phyloP scores from a whole-genome alignment of 2,888 invertebrate species.

The Xanthorhoe designata region DNA sequence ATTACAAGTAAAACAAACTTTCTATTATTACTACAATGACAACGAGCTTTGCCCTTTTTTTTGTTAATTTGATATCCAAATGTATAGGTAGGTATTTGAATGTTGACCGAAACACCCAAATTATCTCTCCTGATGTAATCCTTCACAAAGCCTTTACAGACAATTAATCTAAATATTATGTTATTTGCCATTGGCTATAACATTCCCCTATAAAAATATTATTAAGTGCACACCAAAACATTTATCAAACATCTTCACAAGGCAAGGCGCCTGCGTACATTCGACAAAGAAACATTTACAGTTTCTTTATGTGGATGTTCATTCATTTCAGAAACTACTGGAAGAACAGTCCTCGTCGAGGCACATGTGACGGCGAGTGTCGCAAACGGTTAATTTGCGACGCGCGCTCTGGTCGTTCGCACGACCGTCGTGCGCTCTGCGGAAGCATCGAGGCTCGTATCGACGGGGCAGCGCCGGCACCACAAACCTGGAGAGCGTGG shows the following conservation, averaged over 20 bases:
- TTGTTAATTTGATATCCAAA: background rate
- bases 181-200: background rate
- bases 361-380: constrained; percentile 93
- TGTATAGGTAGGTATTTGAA: too few species aligned
- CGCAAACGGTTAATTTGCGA: constrained; percentile 94
- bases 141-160: too few species aligned
- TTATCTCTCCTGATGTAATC: background rate
- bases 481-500: constrained; percentile 94
- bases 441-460: constrained; percentile 93
- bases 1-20: constrained; percentile 89
- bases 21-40: background rate
- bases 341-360: constrained; percentile 94
- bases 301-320: background rate
- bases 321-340: constrained; percentile 90
- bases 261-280: background rate
- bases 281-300: background rate
- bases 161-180: constrained; percentile 3
- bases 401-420: constrained; percentile 93
- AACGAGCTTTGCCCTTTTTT: background rate
- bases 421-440: constrained; percentile 93
- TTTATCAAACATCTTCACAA: background rate
- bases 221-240: background rate
- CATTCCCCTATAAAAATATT: background rate
- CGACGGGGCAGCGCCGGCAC: constrained; percentile 88
- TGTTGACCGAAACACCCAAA: background rate